Evolutionary conservation across 2,113 vertebrate species (phyloP).

Genomic region (Atrichornis clamosus): DNA sequence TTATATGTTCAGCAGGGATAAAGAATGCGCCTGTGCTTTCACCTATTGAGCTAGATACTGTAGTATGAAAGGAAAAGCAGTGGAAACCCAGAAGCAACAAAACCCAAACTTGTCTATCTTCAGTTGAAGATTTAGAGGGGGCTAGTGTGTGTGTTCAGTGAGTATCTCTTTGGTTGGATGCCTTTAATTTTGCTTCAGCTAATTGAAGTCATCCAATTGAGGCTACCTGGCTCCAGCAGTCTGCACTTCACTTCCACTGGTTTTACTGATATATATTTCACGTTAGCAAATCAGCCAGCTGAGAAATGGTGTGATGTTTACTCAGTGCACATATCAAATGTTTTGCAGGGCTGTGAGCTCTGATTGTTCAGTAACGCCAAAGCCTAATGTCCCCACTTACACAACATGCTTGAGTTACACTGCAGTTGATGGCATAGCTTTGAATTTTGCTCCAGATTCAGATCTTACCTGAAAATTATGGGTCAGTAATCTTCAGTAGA

Average conservation of each 20-base stretch:
- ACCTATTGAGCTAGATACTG: background rate
- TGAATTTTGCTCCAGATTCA: background rate
- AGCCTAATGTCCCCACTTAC: background rate
- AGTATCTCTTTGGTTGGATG: background rate
- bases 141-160: background rate
- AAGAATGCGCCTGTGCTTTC: background rate
- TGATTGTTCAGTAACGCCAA: background rate
- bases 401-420: background rate
- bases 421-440: background rate
- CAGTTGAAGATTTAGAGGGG: background rate
- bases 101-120: background rate
- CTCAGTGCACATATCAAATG: background rate
- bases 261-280: background rate
- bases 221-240: conserved; percentile 18
- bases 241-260: background rate
- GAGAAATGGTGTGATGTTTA: conserved; percentile 5
- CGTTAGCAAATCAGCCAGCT: background rate
- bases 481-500: background rate
- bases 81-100: background rate
- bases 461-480: background rate
- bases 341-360: background rate
- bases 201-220: background rate
- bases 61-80: background rate
- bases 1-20: background rate
- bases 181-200: conserved; percentile 2